Conservation (phyloP, 2,888 invertebrate genomes). For the Octodonta nipae region DNA sequence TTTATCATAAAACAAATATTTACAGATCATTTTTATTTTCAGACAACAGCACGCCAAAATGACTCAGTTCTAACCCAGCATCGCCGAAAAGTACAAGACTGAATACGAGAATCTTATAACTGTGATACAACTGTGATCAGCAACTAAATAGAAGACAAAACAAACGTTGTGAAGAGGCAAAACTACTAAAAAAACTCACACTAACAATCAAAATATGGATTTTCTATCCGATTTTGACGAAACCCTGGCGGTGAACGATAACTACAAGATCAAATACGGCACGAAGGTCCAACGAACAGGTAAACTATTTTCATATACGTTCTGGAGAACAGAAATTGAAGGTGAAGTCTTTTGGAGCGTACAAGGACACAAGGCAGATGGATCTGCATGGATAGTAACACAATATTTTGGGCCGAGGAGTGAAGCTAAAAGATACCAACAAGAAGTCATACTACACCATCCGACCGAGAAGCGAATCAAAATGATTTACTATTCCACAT, state of each 20-base stretch:
- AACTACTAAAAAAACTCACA: too few relatives aligned
- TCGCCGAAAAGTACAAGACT: too few relatives aligned
- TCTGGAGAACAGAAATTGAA: constrained; percentile 31
- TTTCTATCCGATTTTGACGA: constrained; percentile 22
- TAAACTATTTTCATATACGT: constrained; percentile 32
- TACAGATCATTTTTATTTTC: too few relatives aligned
- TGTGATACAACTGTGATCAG: too few relatives aligned
- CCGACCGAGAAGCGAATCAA: constrained; percentile 30
- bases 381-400: constrained; percentile 29
- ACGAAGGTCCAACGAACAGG: constrained; percentile 25
- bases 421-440: constrained; percentile 26
- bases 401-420: constrained; percentile 28
- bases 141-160: too few relatives aligned
- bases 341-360: constrained; percentile 33
- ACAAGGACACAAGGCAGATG: constrained; percentile 29
- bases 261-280: constrained; percentile 27
- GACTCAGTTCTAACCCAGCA: too few relatives aligned
- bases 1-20: too few relatives aligned
- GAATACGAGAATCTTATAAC: too few relatives aligned
- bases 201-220: too few relatives aligned
- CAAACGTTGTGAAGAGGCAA: too few relatives aligned
- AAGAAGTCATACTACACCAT: constrained; percentile 29
- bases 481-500: constrained; percentile 28
- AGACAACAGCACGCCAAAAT: too few relatives aligned
- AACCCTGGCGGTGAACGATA: constrained; percentile 20